Evolutionary conservation across 2,888 invertebrate genomes (phyloP), one percentile per base, ranked within the genome.

Genomic region (Andrena minutula): DNA sequence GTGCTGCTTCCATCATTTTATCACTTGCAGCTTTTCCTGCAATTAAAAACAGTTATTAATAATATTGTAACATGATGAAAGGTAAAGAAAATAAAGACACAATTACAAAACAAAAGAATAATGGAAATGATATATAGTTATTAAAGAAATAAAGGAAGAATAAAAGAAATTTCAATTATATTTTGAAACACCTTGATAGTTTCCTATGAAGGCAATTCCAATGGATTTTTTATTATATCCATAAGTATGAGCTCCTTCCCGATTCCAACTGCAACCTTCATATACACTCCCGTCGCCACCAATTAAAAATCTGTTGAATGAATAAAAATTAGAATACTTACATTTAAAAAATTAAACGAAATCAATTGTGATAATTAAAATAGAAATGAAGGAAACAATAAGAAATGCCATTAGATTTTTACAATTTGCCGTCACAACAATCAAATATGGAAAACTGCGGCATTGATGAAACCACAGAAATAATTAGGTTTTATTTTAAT

Each of bases 261-360:
- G 94, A 5, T 95, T 94, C 96, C 96, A 96, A 1, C 96, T 96
- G 1, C 94, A 92, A 0, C 96, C 96, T 92, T 96, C 96, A 87
- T 96, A 96, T 10, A 96, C 94, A 47, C 95, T 94, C 5, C 96
- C 96, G 89, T 96, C 96, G 35, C 95, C 95, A 6, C 96, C 96
- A 72, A 96, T 94, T 80, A 96, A 88, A 83, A 96, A 96, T 63
- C 95, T 96, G 10, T 79, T 49, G 75, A 12, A 92, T 7, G 32
- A 60, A 66, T 23, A 49, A 66, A 7, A 28, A 32, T 10, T 10
- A 7, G 2, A 51, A 41, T 41, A 41, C 41, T 41, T 16, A 16
- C 41, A 41, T 41, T 30, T 28, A 0, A 64, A 32, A 7, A 53
- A 10, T n/a, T 20, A 16, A 10, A 20, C 30, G 8, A 12, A n/a